phyloP scores from a whole-genome alignment of 2,113 vertebrate genomes.

The Macroglossus sobrinus region DNA sequence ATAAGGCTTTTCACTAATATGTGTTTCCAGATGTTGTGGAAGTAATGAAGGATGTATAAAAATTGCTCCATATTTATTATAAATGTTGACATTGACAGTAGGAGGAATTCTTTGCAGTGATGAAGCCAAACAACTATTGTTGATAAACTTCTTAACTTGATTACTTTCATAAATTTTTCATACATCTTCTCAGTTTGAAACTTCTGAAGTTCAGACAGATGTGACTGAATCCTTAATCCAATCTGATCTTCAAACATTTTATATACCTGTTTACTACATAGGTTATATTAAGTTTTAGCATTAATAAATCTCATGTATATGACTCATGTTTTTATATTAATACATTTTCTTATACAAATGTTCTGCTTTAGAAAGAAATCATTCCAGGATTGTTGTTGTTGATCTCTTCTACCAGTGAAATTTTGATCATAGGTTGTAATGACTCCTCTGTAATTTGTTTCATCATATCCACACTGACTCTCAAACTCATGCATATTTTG shows the following conservation, averaged over 20 bases:
- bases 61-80: too few relatives aligned
- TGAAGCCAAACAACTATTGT: too few relatives aligned
- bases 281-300: neutral
- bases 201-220: too few relatives aligned
- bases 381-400: neutral
- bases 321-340: neutral
- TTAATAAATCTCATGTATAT: neutral
- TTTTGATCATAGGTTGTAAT: neutral
- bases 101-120: too few relatives aligned
- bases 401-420: neutral
- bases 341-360: neutral
- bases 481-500: neutral
- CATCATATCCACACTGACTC: neutral
- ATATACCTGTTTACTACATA: neutral
- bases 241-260: neutral
- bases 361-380: neutral
- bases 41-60: too few relatives aligned
- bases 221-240: too few relatives aligned
- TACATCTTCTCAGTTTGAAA: too few relatives aligned
- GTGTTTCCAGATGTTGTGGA: too few relatives aligned
- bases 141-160: too few relatives aligned
- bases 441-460: neutral
- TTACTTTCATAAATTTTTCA: too few relatives aligned
- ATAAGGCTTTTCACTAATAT: too few relatives aligned
- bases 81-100: too few relatives aligned